These are phyloP conservation scores for Drosophila chauvacae DNA, from an alignment of 1,140 invertebrate species.

Conservation along the genomic window DNA sequence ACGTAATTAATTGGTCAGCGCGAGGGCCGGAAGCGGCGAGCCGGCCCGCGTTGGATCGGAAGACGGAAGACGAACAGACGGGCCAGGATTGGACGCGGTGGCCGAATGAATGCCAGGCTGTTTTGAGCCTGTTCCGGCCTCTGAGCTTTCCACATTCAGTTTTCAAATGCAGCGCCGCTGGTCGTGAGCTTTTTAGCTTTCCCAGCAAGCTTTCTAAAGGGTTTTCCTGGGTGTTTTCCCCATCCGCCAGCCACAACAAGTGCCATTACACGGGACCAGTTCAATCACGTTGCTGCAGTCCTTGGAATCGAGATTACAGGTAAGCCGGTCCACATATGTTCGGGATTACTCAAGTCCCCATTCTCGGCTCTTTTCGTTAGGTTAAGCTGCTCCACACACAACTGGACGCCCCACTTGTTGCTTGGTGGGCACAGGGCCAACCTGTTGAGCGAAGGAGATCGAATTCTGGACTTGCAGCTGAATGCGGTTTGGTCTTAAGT, in stretches of 20 bases:
- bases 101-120: slow-evolving; percentile 24
- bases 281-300: slow-evolving; percentile 31
- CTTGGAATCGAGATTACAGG: slow-evolving; percentile 15
- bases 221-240: no score
- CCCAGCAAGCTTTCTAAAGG: slow-evolving; percentile 11
- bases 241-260: slow-evolving; percentile 1
- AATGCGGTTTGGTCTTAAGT: not conserved
- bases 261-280: slow-evolving; percentile 5
- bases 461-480: not conserved
- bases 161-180: slow-evolving; percentile 61
- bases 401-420: slow-evolving; percentile 2
- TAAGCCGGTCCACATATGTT: slow-evolving; percentile 2
- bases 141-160: slow-evolving; percentile 32
- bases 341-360: not conserved
- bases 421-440: not conserved
- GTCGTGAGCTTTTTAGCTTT: slow-evolving; percentile 44
- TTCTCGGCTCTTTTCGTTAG: not conserved
- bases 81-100: slow-evolving; percentile 6
- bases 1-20: slow-evolving; percentile 35
- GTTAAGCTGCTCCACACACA: not conserved
- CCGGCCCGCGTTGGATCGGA: slow-evolving; percentile 6
- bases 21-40: slow-evolving; percentile 12
- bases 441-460: slow-evolving; percentile 2
- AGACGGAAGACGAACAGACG: not conserved
- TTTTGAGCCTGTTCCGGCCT: slow-evolving; percentile 9